A percentile compares a stretch with the other conserved stretches of the same genome.
Conservation (phyloP, 2,797 vertebrate genomes). For the Macrochelys suwanniensis region DNA sequence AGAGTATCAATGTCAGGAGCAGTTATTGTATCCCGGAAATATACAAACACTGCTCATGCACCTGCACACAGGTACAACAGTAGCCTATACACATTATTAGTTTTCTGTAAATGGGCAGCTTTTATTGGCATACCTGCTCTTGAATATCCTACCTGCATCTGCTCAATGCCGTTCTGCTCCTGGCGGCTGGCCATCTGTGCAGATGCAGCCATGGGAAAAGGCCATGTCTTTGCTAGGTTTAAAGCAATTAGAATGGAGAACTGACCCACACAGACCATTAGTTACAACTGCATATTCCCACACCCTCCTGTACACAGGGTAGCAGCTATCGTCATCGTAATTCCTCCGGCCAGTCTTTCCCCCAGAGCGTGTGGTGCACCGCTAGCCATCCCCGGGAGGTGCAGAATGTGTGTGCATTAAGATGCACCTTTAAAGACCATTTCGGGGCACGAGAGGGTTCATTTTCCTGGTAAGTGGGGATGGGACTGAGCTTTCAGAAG, state of each 20-base stretch:
- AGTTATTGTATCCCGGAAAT: background rate
- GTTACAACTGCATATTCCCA: background rate
- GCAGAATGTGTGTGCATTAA: background rate
- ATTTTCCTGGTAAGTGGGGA: background rate
- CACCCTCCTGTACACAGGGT: too few species aligned
- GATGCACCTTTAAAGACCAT: background rate
- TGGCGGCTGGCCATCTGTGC: too few species aligned
- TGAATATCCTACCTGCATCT: too few species aligned
- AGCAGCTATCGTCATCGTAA: background rate
- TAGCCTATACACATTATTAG: background rate
- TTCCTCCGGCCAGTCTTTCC: too few species aligned
- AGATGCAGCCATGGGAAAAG: too few species aligned
- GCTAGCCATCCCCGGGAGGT: too few species aligned
- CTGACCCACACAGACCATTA: background rate
- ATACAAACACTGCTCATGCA: background rate
- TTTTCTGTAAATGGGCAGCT: too few species aligned
- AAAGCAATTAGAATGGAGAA: background rate
- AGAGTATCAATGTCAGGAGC: background rate
- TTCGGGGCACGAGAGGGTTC: fast-evolving
- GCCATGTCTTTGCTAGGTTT: too few species aligned
- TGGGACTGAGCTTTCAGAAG: background rate
- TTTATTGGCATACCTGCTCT: too few species aligned
- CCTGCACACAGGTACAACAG: background rate
- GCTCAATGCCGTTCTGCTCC: too few species aligned
- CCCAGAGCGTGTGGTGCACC: too few species aligned